phyloP scores from a whole-genome alignment of 1,140 invertebrate genomes.

The Neelides sp. region DNA sequence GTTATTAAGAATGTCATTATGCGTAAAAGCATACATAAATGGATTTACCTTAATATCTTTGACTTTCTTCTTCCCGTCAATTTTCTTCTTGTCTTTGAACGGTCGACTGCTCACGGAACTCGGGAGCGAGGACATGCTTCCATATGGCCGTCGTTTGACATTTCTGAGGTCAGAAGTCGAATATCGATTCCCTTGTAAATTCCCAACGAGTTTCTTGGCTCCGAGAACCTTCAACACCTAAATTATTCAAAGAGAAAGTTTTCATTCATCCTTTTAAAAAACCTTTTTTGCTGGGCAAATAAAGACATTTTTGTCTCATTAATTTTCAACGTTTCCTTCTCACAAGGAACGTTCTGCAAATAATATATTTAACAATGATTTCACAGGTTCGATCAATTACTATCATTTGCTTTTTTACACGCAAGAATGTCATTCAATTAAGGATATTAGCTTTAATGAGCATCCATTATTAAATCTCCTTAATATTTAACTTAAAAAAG shows the following conservation, averaged over 20 bases:
- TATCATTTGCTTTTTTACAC: neutral
- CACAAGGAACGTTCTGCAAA: neutral
- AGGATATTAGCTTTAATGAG: too few species aligned
- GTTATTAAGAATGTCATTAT: too few species aligned
- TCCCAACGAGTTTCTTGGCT: slow-evolving; percentile 43
- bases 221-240: slow-evolving; percentile 67
- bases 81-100: slow-evolving; percentile 43
- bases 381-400: neutral
- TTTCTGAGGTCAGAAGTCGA: slow-evolving; percentile 48
- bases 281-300: neutral
- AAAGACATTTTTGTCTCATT: neutral
- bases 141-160: slow-evolving; percentile 47
- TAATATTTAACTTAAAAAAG: too few species aligned
- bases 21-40: too few species aligned
- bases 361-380: neutral
- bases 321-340: neutral
- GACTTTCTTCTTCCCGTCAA: slow-evolving; percentile 53
- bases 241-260: slow-evolving; percentile 16
- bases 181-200: slow-evolving; percentile 38
- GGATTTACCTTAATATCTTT: slow-evolving; percentile 56
- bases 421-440: too few species aligned
- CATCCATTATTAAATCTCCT: too few species aligned
- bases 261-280: neutral
- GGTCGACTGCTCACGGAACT: slow-evolving; percentile 64
- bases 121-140: slow-evolving; percentile 67